A percentile compares a stretch with the other conserved stretches of the same genome.
Conservation (phyloP, 1,140 invertebrate genomes). For the Melipona quadrifasciata region DNA sequence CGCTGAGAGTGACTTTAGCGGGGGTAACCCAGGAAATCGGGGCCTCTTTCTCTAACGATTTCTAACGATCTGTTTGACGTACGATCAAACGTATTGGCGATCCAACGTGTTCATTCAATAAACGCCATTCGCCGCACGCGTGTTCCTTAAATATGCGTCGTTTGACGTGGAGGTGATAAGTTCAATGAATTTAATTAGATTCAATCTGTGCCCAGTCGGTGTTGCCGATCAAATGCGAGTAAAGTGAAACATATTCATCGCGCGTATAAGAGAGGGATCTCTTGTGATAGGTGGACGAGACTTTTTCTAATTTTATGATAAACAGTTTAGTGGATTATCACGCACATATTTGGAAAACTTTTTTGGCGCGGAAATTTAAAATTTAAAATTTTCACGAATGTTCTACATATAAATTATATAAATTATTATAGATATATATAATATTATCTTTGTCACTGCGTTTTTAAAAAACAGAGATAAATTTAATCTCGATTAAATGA, state of each 20-base stretch:
- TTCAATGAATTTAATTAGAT: conserved; percentile 9
- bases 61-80: neutral
- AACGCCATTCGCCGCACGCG: neutral
- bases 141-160: neutral
- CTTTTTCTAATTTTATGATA: neutral
- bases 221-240: neutral
- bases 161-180: neutral
- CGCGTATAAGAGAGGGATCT: neutral
- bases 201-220: neutral
- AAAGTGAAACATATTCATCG: neutral
- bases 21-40: too few species aligned
- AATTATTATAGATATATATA: too few species aligned
- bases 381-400: too few species aligned
- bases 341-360: too few species aligned
- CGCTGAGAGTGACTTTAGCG: too few species aligned
- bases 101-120: neutral
- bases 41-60: too few species aligned
- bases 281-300: neutral
- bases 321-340: neutral
- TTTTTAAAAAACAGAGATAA: too few species aligned
- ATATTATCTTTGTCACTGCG: too few species aligned
- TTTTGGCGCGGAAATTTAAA: too few species aligned
- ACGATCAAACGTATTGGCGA: neutral
- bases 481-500: too few species aligned
- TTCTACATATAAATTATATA: too few species aligned